Evolutionary conservation across 2,113 vertebrate species (phyloP), one percentile per base, ranked within the genome.

Genomic region (Saguinus imperator): DNA sequence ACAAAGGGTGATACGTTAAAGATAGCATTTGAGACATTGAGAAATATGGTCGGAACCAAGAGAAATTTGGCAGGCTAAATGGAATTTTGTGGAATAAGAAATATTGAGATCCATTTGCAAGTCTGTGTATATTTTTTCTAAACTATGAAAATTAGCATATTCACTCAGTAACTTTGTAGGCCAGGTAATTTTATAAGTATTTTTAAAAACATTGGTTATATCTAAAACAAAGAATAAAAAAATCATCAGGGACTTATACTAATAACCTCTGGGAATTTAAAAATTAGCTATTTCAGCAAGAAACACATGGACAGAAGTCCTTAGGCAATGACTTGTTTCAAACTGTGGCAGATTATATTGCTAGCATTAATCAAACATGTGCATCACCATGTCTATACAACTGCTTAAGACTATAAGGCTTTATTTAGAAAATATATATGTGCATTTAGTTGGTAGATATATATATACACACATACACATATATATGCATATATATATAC

Each of bases 201-300:
- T 92, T 21, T 98, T 96, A 81, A 29, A 20, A 94, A 83, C 4
- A 75, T n/a, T 92, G 81, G 86, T 96, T 92, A 91, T 88, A 86
- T 96, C 93, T 98, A 94, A 98, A 96, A 96, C 86, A 23, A 40
- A 37, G 76, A 91, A 73, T 37, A 43, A 48, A 84, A 68, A 27
- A n/a, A 52, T 96, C 96, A 95, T 96, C 66, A 93, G 91, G 97
- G 43, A 87, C 58, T 82, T 52, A 76, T 64, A 35, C 85, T 91
- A 91, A 87, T 96, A n/a, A 85, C 3, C 82, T 92, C 90, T 85
- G n/a, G 88, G 92, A 94, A 97, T 96, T 93, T 86, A 84, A 97
- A 97, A 75, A 93, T 97, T 97, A 98, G 97, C 91, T 98, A 94
- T 92, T 98, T 80, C 95, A 97, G 94, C 95, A 97, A 97, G 96